These are phyloP conservation scores for Felis chaus DNA, from an alignment of 2,113 vertebrate species.

Conservation along the genomic window DNA sequence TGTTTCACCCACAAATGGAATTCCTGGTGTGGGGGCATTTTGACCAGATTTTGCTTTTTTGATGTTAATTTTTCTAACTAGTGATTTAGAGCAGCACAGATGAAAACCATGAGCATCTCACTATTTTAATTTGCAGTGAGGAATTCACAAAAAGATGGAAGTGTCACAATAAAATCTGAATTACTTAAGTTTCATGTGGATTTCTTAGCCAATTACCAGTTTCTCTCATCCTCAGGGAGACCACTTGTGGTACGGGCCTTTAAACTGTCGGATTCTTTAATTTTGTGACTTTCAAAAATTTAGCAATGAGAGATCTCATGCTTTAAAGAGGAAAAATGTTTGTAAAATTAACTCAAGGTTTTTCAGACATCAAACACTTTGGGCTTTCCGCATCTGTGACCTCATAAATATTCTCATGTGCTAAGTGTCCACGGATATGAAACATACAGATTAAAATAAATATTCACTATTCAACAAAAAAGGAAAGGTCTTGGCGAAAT, in stretches of 20 bases:
- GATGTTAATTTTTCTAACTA: constrained; percentile 2
- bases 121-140: neutral
- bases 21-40: neutral
- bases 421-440: neutral
- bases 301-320: neutral
- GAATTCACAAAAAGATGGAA: neutral
- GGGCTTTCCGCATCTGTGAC: neutral
- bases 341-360: neutral
- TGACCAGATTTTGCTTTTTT: neutral
- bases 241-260: neutral
- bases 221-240: neutral
- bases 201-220: neutral
- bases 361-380: neutral
- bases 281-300: neutral
- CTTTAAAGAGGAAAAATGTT: neutral
- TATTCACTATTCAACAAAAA: neutral
- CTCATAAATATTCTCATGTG: constrained; percentile 5
- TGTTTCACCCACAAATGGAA: neutral
- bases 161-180: neutral
- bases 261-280: neutral
- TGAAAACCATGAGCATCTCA: neutral
- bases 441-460: neutral
- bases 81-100: neutral
- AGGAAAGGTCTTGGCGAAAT: neutral
- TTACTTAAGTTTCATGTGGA: neutral